Evolutionary conservation across 2,113 vertebrate species (phyloP), one percentile per base, ranked within the genome.

Genomic region (Garra rufa): DNA sequence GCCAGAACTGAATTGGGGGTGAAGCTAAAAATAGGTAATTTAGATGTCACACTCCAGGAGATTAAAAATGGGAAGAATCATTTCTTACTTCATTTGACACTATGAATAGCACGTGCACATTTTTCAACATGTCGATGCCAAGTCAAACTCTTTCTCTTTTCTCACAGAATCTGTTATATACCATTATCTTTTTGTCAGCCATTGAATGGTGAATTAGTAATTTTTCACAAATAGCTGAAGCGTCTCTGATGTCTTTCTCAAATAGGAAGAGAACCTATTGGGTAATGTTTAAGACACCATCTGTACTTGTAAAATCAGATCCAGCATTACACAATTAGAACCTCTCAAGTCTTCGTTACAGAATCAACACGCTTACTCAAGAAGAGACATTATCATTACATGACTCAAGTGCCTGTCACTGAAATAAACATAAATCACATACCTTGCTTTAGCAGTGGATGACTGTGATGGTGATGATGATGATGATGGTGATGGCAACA

Each of bases 1-100:
- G 59, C 4, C 76, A 52, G 88, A 88, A 88, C 57, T 28, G 83
- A 90, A 90, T 88, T 84, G 81, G 88, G 88, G 91, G 87, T 82
- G 78, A 76, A 88, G 90, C 92, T 94, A 92, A 92, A 93, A 92
- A 94, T 93, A 94, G 57, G 26, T 67, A 6, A 92, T 84, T 81
- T 89, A 88, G 88, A 71, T 78, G 86, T 89, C 91, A 92, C 89
- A 91, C 89, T 92, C 69, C 9, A 89, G 86, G 84, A 87, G 88
- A 91, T 81, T 88, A 75, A 90, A 91, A 87, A 86, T 57, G 26
- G 34, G 71, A 67, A 57, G 34, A 76, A 69, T 55, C 6, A 65
- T 80, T 61, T 59, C 46, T 69, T 59, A 26, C 65, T 87, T 83
- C 24, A 87, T 86, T 83, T 77, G 30, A 76, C 28, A 59, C 73